Evolutionary conservation across 2,113 vertebrate species (phyloP).

Genomic region (Ploceus nigricollis): DNA sequence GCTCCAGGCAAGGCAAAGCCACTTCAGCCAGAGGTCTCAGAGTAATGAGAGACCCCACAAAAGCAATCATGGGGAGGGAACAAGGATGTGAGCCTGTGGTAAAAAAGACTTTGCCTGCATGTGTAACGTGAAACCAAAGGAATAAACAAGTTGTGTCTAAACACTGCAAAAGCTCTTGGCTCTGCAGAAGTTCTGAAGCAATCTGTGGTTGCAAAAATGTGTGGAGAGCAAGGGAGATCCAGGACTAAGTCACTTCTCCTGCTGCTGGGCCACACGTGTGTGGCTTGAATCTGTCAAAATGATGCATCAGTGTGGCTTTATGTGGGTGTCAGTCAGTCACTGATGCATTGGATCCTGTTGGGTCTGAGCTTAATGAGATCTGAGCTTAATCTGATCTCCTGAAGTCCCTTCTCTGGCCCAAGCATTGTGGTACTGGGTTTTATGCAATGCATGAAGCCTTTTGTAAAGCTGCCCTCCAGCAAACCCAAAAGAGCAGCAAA

Average conservation of each 20-base stretch:
- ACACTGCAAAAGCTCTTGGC: background rate
- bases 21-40: constrained; percentile 4
- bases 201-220: background rate
- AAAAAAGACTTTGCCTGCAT: constrained; percentile 7
- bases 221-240: background rate
- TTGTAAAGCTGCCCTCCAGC: background rate
- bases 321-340: background rate
- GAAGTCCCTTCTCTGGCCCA: background rate
- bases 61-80: constrained; percentile 14
- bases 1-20: constrained; percentile 27
- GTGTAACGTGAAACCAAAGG: constrained; percentile 8
- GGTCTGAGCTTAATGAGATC: background rate
- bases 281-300: background rate
- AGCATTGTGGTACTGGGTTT: background rate
- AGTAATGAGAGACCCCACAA: constrained; percentile 4
- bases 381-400: background rate
- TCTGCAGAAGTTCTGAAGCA: background rate
- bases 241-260: background rate
- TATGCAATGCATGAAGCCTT: too few relatives aligned
- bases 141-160: constrained; percentile 14
- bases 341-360: background rate
- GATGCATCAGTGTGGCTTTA: background rate
- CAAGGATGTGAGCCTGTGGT: constrained; percentile 15
- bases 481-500: background rate
- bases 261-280: background rate